phyloP scores from a whole-genome alignment of 64 coral and sea anemone species.

The Catalaphyllia jardinei region DNA sequence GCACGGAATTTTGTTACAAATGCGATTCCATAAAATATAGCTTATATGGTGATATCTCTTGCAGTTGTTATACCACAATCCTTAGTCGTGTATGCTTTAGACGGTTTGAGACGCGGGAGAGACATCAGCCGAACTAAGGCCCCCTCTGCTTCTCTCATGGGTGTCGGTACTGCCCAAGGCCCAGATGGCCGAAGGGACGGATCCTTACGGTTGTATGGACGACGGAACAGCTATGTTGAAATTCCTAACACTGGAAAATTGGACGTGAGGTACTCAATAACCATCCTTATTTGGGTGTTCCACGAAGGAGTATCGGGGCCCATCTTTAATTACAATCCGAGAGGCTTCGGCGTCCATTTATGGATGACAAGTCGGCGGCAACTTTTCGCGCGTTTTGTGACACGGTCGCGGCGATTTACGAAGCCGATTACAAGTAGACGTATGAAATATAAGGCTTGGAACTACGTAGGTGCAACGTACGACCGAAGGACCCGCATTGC shows the following conservation, averaged over 20 bases:
- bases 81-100: constrained; percentile 52
- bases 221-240: constrained; percentile 46
- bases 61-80: constrained; percentile 33
- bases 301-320: constrained; percentile 43
- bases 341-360: constrained; percentile 38
- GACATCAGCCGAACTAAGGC: constrained; percentile 57
- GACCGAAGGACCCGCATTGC: constrained; percentile 49
- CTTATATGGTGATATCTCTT: neutral
- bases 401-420: constrained; percentile 16
- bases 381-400: constrained; percentile 52
- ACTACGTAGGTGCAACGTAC: constrained; percentile 74
- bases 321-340: constrained; percentile 45
- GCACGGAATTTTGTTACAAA: no score
- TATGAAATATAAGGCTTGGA: constrained; percentile 69
- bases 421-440: constrained; percentile 17
- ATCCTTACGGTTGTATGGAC: constrained; percentile 49
- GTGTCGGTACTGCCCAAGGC: constrained; percentile 26
- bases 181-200: constrained; percentile 62
- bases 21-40: no score
- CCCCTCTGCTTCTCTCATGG: constrained; percentile 34
- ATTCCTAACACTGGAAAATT: constrained; percentile 48
- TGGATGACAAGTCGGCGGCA: constrained; percentile 38
- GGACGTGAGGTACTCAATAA: constrained; percentile 48
- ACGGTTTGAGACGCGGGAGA: constrained; percentile 19
- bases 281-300: constrained; percentile 60